Evolutionary conservation across 2,113 vertebrate species (phyloP), one percentile per base, ranked within the genome.

Genomic region (Hemiprocne comata): DNA sequence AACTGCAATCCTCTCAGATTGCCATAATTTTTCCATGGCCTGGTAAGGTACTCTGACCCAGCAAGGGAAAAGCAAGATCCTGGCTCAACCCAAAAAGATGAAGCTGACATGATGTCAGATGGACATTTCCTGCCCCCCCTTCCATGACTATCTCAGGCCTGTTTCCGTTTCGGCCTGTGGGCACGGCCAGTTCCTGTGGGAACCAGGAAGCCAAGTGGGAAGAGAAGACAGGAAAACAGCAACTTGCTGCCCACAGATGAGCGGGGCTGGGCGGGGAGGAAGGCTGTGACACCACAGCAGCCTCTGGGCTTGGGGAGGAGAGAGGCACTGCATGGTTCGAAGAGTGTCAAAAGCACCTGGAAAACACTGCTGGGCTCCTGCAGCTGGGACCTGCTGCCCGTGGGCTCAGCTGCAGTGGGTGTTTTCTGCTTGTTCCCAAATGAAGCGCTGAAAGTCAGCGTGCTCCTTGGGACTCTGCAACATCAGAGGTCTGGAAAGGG

Each of bases 131-230:
- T n/a, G n/a, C 78, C 61, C 76, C 75, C 16, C 19, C 8, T 20
- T 31, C n/a, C 44, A 46, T 92, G 66, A 64, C 85, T 97, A 97
- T 97, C 97, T 95, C 46, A 11, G 90, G 87, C 55, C 17, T 0
- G 17, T 95, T 98, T 98, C 97, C 95, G 87, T 64, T 87, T 57
- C 16, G 87, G 87, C 84, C 14, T 55, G 55, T 19, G 91, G 94
- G 95, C 97, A 97, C 8, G 51, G 89, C 62, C 11, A n/a, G 97
- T 97, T 98, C 97, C 98, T 98, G 98, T 98, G 98, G 98, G 98
- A 98, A 98, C 89, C 29, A 75, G 97, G 95, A 97, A 96, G 90
- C 79, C 23, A 82, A 93, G 88, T 0, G 71, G 97, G 96, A 98
- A 98, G 96, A 96, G 91, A 76, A 74, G 85, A 76, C 92, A 87